phyloP scores from a whole-genome alignment of 2,797 vertebrate species.

The Simalia tracyae region DNA sequence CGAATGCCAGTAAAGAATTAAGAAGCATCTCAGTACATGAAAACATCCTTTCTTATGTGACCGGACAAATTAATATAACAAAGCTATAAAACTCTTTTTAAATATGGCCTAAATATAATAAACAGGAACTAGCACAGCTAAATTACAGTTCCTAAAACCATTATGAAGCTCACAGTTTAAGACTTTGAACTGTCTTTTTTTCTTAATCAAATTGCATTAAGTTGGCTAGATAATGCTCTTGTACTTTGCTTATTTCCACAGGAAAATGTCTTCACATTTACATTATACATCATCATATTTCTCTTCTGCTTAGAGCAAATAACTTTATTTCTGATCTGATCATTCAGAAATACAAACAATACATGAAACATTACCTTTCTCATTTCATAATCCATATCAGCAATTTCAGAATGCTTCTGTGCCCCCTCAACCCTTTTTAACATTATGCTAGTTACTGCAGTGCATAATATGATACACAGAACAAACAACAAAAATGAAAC shows the following conservation, averaged over 20 bases:
- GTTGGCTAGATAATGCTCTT: background rate
- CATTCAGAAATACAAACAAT: background rate
- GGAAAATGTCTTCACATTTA: background rate
- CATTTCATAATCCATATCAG: background rate
- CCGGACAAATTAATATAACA: conserved; percentile 65
- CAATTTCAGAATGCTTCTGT: background rate
- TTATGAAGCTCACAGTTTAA: conserved; percentile 17
- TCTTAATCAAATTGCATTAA: background rate
- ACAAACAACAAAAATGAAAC: background rate
- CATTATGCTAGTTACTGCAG: background rate
- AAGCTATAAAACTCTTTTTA: conserved; percentile 60
- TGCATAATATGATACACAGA: too few species aligned
- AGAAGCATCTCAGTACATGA: conserved; percentile 64
- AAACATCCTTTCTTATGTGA: conserved; percentile 58
- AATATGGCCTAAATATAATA: conserved; percentile 50
- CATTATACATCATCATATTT: background rate
- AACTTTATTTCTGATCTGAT: background rate
- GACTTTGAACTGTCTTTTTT: conserved; percentile 20
- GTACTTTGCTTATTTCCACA: background rate
- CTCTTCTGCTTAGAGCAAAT: too few species aligned
- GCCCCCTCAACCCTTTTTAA: background rate
- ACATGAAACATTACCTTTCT: background rate
- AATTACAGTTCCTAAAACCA: conserved; percentile 45
- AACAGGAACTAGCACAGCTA: conserved; percentile 46
- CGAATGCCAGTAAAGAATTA: conserved; percentile 67